Conservation (phyloP, 2,113 vertebrate species). For the Dipodomys stephensi region DNA sequence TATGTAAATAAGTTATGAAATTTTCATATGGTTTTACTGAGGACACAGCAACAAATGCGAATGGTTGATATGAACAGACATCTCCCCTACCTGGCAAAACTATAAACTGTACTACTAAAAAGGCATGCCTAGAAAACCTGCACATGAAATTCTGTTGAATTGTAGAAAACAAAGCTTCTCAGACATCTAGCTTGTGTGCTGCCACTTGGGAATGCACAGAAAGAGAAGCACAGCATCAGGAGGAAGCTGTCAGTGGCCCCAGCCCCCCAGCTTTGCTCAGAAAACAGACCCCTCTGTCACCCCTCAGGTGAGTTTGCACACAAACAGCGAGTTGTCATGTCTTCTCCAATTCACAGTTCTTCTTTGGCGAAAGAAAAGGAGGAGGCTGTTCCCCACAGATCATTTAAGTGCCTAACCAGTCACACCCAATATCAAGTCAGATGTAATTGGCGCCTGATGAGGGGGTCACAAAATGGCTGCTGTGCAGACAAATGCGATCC, state of each 20-base stretch:
- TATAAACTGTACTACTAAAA: neutral
- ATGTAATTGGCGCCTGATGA: neutral
- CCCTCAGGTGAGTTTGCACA: neutral
- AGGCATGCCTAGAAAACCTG: neutral
- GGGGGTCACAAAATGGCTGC: neutral
- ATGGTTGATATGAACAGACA: neutral
- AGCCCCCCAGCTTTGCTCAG: neutral
- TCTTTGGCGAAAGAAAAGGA: neutral
- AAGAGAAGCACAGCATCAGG: no score
- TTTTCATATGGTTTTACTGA: neutral
- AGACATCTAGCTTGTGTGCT: neutral
- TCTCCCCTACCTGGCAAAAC: neutral
- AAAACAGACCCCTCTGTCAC: neutral
- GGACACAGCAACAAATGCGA: neutral
- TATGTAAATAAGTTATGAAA: neutral
- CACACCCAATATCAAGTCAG: neutral
- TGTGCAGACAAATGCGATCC: fast-evolving
- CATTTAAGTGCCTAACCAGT: neutral
- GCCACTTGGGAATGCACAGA: neutral
- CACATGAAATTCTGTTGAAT: neutral
- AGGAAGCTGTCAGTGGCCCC: neutral
- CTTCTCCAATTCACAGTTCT: neutral
- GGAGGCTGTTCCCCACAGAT: neutral
- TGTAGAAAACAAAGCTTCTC: neutral
- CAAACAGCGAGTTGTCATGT: no score